phyloP scores from a whole-genome alignment of 2,113 vertebrate species.

The Stomatorhinus ivindoensis region DNA sequence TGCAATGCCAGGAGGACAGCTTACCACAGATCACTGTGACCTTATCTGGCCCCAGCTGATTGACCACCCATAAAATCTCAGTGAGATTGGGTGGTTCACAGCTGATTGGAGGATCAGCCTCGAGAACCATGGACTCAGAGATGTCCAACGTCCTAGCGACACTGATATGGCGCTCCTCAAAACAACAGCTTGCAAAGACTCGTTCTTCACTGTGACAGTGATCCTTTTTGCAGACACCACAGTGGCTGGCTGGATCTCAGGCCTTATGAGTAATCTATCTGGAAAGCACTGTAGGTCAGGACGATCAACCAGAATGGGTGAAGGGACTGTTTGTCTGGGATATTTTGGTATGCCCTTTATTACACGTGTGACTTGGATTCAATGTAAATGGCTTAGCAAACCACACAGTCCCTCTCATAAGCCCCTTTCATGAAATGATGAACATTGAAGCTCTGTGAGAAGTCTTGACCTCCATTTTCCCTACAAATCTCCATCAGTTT shows the following conservation, averaged over 20 bases:
- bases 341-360: neutral
- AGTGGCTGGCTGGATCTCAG: neutral
- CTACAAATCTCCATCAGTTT: neutral
- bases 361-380: neutral
- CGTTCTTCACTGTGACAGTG: neutral
- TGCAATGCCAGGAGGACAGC: too few relatives aligned
- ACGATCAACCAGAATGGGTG: neutral
- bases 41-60: too few relatives aligned
- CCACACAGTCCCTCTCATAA: slow-evolving; percentile 4
- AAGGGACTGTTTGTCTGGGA: neutral
- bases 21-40: too few relatives aligned
- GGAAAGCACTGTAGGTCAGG: neutral
- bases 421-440: slow-evolving; percentile 11
- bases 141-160: too few relatives aligned
- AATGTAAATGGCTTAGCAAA: neutral
- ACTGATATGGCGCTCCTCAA: neutral
- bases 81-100: too few relatives aligned
- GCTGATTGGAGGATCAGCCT: too few relatives aligned
- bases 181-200: neutral
- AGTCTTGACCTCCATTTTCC: neutral
- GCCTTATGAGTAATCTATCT: neutral
- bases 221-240: neutral
- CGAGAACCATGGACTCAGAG: too few relatives aligned
- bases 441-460: slow-evolving; percentile 1
- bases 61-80: too few relatives aligned